Evolutionary conservation across 2,797 vertebrate species (phyloP).

Genomic region (Capromys pilorides): DNA sequence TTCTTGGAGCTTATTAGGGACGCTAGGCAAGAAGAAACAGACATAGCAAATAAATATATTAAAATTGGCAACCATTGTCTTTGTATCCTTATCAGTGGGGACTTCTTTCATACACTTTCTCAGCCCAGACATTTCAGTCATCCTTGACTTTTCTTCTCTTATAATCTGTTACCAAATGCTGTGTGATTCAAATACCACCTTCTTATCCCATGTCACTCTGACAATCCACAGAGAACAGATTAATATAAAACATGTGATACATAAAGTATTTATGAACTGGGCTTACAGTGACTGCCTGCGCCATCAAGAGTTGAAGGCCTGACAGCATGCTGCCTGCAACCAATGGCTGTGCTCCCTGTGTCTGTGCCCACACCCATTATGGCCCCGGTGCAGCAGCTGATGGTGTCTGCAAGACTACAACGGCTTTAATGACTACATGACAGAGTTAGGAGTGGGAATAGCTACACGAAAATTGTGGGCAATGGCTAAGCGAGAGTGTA

Average conservation of each 20-base stretch:
- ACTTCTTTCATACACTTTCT: not conserved
- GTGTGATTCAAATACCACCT: not conserved
- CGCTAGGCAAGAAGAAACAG: not conserved
- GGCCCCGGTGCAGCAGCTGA: no score
- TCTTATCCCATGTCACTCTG: not conserved
- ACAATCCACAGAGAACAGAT: not conserved
- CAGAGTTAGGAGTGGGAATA: conserved; percentile 83
- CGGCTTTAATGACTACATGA: no score
- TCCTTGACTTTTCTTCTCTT: not conserved
- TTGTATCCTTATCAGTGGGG: no score
- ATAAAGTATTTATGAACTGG: not conserved
- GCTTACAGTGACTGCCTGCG: not conserved
- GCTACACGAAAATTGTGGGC: conserved; percentile 86
- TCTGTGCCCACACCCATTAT: no score
- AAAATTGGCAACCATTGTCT: not conserved
- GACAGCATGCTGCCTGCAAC: no score
- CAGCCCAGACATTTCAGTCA: no score
- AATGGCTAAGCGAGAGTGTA: conserved; percentile 86
- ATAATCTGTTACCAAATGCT: not conserved
- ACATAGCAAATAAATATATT: not conserved
- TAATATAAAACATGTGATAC: not conserved
- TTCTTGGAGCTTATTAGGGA: not conserved
- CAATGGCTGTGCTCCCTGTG: no score
- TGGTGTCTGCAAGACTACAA: no score
- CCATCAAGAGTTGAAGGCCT: not conserved